A percentile compares a stretch with the other conserved stretches of the same genome.
phyloP scores from a whole-genome alignment of 2,113 vertebrate species.

The Plecotus auritus region DNA sequence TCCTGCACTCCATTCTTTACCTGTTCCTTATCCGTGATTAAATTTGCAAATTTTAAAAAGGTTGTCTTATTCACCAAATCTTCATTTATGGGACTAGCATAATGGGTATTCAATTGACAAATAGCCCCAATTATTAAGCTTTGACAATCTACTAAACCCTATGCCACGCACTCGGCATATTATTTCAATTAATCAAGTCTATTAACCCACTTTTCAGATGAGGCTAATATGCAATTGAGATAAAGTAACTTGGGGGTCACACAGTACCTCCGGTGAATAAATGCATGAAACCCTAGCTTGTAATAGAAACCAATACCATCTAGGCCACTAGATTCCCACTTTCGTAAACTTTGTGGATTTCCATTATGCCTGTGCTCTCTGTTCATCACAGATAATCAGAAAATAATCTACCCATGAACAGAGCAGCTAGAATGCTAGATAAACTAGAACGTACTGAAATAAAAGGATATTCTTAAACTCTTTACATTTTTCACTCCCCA shows the following conservation, averaged over 20 bases:
- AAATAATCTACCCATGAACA: neutral
- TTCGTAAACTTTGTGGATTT: neutral
- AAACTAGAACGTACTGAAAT: neutral
- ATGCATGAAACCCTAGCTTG: neutral
- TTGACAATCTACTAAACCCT: neutral
- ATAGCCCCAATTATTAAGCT: neutral
- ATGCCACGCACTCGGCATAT: neutral
- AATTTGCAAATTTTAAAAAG: neutral
- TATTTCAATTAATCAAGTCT: slow-evolving; percentile 19
- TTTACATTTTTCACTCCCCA: slow-evolving; percentile 6
- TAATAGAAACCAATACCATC: neutral
- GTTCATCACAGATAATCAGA: neutral
- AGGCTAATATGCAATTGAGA: neutral
- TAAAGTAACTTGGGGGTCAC: neutral
- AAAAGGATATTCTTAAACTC: neutral
- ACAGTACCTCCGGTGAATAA: neutral
- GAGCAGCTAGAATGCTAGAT: neutral
- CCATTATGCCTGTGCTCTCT: neutral
- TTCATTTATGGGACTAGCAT: neutral
- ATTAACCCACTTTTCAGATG: neutral
- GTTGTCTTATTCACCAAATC: neutral
- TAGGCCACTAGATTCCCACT: neutral
- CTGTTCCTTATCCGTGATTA: neutral
- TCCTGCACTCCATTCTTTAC: neutral
- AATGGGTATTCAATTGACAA: neutral